These are phyloP conservation scores for Sialis lutaria DNA, from an alignment of 2,888 invertebrate species.

Conservation along the genomic window DNA sequence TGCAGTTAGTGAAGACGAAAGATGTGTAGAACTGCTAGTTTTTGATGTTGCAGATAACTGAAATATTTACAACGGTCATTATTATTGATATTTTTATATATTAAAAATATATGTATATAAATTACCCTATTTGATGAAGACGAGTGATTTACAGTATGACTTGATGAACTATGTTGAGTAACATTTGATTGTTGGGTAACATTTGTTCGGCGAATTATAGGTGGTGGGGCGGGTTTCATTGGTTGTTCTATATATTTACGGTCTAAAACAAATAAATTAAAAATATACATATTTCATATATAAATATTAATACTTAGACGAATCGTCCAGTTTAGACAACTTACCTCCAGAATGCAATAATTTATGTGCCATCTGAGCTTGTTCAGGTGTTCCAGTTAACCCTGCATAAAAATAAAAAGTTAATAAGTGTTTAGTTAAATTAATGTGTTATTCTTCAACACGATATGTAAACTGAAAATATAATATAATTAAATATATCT, in stretches of 20 bases:
- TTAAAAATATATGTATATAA: not conserved
- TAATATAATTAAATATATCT: not conserved
- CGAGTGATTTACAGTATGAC: conserved; percentile 13
- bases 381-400: conserved; percentile 62
- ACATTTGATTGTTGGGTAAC: conserved; percentile 23
- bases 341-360: conserved; percentile 63
- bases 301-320: not conserved
- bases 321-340: conserved; percentile 15
- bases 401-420: conserved; percentile 30
- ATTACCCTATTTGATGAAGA: conserved; percentile 6
- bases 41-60: not conserved
- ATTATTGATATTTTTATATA: not conserved
- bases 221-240: conserved; percentile 59
- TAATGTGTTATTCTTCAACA: not conserved
- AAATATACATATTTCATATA: conserved; percentile 8
- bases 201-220: conserved; percentile 47
- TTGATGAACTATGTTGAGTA: conserved; percentile 29
- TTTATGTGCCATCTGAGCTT: conserved; percentile 70
- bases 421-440: conserved; percentile 1
- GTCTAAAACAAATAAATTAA: conserved; percentile 27
- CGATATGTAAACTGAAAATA: not conserved
- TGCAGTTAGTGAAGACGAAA: conserved; percentile 22
- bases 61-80: conserved; percentile 2
- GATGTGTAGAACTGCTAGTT: conserved; percentile 4
- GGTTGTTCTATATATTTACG: conserved; percentile 76